phyloP scores from a whole-genome alignment of 2,888 invertebrate genomes.

The Magallana nippona region DNA sequence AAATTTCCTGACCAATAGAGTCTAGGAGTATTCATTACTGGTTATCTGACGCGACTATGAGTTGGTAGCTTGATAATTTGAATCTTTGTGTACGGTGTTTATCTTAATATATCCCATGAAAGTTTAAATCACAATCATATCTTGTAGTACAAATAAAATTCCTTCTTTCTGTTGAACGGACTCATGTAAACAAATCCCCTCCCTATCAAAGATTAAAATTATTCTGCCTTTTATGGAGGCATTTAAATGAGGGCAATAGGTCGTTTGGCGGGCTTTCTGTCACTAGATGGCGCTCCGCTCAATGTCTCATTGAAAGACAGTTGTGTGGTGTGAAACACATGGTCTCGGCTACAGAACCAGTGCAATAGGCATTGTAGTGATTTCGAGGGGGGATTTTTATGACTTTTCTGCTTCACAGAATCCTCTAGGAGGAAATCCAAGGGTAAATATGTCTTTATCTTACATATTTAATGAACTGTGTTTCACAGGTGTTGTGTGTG shows the following conservation, averaged over 20 bases:
- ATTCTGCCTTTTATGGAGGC: slow-evolving; percentile 32
- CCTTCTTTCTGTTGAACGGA: slow-evolving; percentile 19
- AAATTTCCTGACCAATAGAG: background rate
- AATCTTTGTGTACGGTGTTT: slow-evolving; percentile 16
- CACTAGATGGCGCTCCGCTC: slow-evolving; percentile 16
- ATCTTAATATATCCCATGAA: slow-evolving; percentile 30
- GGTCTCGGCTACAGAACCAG: background rate
- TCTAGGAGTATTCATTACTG: background rate
- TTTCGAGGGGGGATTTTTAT: background rate
- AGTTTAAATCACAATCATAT: slow-evolving; percentile 33
- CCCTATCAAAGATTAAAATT: slow-evolving; percentile 34
- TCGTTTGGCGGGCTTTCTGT: slow-evolving; percentile 20
- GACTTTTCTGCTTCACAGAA: background rate
- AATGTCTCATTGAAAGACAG: slow-evolving; percentile 31
- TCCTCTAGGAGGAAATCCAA: background rate
- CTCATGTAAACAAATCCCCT: slow-evolving; percentile 21
- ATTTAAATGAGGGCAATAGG: slow-evolving; percentile 28
- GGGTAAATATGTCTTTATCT: background rate
- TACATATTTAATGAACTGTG: slow-evolving; percentile 14
- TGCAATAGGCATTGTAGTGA: slow-evolving; percentile 5
- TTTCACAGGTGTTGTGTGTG: slow-evolving; percentile 33
- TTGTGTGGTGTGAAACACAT: slow-evolving; percentile 17
- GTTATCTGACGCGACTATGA: background rate
- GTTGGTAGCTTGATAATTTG: slow-evolving; percentile 31
- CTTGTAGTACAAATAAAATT: slow-evolving; percentile 31